Conservation (phyloP, 2,797 vertebrate species). For the Micromesistius poutassou region DNA sequence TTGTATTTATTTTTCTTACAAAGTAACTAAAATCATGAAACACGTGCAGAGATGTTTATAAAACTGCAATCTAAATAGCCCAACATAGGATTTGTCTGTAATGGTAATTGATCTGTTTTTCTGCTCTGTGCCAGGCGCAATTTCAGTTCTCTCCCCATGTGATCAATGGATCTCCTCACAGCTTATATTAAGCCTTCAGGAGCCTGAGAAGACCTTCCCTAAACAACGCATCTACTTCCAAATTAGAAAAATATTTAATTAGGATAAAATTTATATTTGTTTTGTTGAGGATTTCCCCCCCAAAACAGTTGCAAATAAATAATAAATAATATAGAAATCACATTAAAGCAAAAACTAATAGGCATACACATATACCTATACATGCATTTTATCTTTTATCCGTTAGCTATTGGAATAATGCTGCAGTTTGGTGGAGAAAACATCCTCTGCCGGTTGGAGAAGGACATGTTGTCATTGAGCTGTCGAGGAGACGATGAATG, state of each 20-base stretch:
- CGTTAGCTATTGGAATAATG: not conserved
- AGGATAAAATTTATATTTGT: too few species aligned
- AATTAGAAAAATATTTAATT: too few species aligned
- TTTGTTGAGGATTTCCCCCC: not conserved
- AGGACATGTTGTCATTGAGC: conserved; percentile 1
- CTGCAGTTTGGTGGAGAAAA: not conserved
- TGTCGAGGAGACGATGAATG: not conserved
- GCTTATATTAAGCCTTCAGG: not conserved
- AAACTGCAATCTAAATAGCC: not conserved
- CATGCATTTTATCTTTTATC: not conserved
- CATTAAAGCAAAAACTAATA: not conserved
- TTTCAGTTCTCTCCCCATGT: not conserved
- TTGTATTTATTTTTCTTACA: too few species aligned
- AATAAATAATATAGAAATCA: not conserved
- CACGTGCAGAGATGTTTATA: too few species aligned
- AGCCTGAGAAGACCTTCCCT: not conserved
- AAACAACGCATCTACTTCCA: not conserved
- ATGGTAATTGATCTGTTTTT: not conserved
- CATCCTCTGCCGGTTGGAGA: not conserved
- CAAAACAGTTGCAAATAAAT: not conserved
- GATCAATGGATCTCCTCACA: not conserved
- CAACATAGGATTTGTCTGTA: not conserved
- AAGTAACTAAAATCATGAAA: too few species aligned
- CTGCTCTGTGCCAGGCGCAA: not conserved
- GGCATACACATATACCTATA: not conserved